Conservation (phyloP, 2,888 invertebrate species). For the Orgyia antiqua region DNA sequence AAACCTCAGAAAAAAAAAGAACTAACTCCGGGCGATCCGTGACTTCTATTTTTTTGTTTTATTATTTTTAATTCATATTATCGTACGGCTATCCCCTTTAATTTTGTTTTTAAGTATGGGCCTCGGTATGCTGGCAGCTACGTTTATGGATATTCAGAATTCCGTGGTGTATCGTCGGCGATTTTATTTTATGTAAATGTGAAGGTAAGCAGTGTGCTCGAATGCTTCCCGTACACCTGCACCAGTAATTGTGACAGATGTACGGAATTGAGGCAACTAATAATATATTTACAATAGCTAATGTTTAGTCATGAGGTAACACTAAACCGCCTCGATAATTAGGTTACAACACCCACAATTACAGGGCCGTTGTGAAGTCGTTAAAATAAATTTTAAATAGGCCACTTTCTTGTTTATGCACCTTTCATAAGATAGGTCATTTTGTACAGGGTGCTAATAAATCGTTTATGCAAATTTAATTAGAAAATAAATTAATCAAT, state of each 20-base stretch:
- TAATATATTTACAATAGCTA: constrained; percentile 28
- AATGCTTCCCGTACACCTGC: constrained; percentile 35
- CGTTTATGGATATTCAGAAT: constrained; percentile 75
- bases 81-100: constrained; percentile 77
- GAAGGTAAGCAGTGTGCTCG: constrained; percentile 22
- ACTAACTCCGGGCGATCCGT: constrained; percentile 75
- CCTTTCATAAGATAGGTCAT: no score
- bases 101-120: constrained; percentile 78
- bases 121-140: constrained; percentile 74
- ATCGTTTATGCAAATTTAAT: no score
- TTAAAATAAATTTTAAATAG: no score
- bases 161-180: constrained; percentile 65
- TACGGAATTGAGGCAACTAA: constrained; percentile 26
- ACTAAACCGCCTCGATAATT: constrained; percentile 20
- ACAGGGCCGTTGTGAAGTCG: no score
- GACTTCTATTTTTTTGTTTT: constrained; percentile 76
- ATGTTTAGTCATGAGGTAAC: constrained; percentile 20
- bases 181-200: constrained; percentile 73
- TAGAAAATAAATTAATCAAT: no score
- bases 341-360: no score
- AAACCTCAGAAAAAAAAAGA: constrained; percentile 59
- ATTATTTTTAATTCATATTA: constrained; percentile 79
- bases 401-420: no score
- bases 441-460: no score
- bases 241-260: constrained; percentile 64